phyloP scores from a whole-genome alignment of 30 jellyfish, hydroid and myxozoan genomes.

The Turritopsis rubra region DNA sequence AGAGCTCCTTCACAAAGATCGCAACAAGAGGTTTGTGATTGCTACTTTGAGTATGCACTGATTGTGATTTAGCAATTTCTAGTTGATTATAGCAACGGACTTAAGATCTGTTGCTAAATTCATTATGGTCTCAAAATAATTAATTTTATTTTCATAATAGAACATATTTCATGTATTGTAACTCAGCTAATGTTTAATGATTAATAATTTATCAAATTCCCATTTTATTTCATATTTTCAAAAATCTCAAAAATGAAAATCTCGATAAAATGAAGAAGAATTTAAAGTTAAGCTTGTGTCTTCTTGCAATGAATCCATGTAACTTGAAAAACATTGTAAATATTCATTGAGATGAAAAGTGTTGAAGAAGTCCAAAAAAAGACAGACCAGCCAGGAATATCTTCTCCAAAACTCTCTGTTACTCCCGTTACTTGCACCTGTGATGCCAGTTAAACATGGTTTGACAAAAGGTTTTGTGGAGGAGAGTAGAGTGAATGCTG shows the following conservation, averaged over 20 bases:
- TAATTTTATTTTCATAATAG: not conserved
- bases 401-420: not conserved
- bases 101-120: not conserved
- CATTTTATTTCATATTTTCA: not conserved
- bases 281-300: no score
- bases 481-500: not conserved
- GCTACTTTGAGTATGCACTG: no score
- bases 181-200: not conserved
- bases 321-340: no score
- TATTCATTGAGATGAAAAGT: not conserved
- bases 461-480: not conserved
- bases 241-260: not conserved
- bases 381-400: not conserved
- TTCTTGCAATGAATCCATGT: no score
- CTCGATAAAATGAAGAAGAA: not conserved
- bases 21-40: slow-evolving; percentile 92
- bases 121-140: not conserved
- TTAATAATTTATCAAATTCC: no score
- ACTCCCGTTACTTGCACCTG: not conserved
- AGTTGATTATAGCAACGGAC: no score
- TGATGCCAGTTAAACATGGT: not conserved
- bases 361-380: not conserved
- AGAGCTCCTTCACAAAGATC: slow-evolving; percentile 64
- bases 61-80: no score
- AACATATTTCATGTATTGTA: not conserved